A percentile compares a stretch with the other conserved stretches of the same genome.
Conservation (phyloP, 2,888 invertebrate genomes). For the Drosophila antonietae region DNA sequence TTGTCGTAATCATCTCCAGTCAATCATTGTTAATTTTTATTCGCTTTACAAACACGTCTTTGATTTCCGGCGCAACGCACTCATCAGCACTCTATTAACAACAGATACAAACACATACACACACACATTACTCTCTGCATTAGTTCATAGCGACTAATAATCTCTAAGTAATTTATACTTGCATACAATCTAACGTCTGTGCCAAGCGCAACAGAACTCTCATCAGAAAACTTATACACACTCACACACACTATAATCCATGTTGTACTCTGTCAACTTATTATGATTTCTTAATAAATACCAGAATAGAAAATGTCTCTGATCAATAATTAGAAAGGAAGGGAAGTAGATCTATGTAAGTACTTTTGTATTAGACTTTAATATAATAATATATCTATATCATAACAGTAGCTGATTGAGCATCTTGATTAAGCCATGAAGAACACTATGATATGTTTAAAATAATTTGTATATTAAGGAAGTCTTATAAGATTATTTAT, state of each 20-base stretch:
- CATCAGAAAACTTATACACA: constrained; percentile 33
- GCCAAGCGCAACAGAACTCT: constrained; percentile 39
- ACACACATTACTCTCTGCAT: constrained; percentile 58
- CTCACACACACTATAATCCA: constrained; percentile 60
- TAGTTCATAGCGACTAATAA: constrained; percentile 74
- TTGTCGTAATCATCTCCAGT: constrained; percentile 39
- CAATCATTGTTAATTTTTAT: constrained; percentile 70
- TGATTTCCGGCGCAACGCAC: constrained; percentile 40
- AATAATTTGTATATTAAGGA: not conserved
- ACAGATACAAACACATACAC: constrained; percentile 21
- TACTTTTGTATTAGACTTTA: constrained; percentile 5
- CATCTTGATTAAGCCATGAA: not conserved
- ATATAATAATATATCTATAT: not conserved
- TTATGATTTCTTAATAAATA: constrained; percentile 77
- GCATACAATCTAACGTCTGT: constrained; percentile 56
- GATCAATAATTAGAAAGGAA: constrained; percentile 2
- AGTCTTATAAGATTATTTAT: not conserved
- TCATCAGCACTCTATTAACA: constrained; percentile 25
- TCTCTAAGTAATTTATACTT: constrained; percentile 75
- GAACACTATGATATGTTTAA: not conserved
- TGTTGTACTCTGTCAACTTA: constrained; percentile 69
- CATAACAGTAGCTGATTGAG: not conserved
- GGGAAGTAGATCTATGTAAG: not conserved
- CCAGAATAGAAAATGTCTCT: constrained; percentile 46
- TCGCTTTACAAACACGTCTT: constrained; percentile 40